These are phyloP conservation scores for Hippocampus kuda DNA, from an alignment of 2,797 vertebrate genomes.

Conservation along the genomic window DNA sequence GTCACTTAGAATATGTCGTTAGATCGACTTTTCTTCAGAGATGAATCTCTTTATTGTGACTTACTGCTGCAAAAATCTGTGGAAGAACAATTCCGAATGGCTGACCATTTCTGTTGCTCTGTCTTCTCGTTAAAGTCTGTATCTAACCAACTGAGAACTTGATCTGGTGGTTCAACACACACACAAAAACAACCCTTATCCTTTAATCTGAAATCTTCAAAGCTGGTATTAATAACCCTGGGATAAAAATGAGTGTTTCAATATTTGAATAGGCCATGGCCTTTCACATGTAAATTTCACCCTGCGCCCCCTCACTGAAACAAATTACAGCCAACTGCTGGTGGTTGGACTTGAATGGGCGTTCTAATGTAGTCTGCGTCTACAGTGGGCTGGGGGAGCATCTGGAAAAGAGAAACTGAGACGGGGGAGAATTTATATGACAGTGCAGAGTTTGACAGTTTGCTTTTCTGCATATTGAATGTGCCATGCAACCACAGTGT, in stretches of 20 bases:
- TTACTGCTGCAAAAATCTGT: conserved; percentile 27
- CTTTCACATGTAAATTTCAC: conserved; percentile 67
- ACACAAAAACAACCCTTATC: background rate
- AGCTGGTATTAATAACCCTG: conserved; percentile 50
- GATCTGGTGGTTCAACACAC: conserved; percentile 33
- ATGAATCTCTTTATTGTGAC: conserved; percentile 30
- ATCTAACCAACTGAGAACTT: conserved; percentile 37
- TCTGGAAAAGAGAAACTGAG: conserved; percentile 55
- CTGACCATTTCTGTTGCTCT: conserved; percentile 32
- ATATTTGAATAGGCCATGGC: conserved; percentile 52
- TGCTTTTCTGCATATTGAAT: conserved; percentile 54
- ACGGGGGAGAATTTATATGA: conserved; percentile 63
- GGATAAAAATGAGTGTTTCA: conserved; percentile 54
- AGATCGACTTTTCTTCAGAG: conserved; percentile 27
- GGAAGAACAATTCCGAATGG: conserved; percentile 31
- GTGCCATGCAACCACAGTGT: conserved; percentile 55
- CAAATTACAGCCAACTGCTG: conserved; percentile 69
- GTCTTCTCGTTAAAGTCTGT: conserved; percentile 28
- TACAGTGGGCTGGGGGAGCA: conserved; percentile 62
- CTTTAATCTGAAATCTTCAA: conserved; percentile 44
- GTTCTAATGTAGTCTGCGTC: conserved; percentile 62
- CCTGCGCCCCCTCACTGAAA: conserved; percentile 60
- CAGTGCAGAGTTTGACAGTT: conserved; percentile 62
- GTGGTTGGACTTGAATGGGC: conserved; percentile 63
- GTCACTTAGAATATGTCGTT: conserved; percentile 11